Base-by-base conservation (phyloP, 2,888 invertebrate species). In the Zaprionus obscuricornis region DNA sequence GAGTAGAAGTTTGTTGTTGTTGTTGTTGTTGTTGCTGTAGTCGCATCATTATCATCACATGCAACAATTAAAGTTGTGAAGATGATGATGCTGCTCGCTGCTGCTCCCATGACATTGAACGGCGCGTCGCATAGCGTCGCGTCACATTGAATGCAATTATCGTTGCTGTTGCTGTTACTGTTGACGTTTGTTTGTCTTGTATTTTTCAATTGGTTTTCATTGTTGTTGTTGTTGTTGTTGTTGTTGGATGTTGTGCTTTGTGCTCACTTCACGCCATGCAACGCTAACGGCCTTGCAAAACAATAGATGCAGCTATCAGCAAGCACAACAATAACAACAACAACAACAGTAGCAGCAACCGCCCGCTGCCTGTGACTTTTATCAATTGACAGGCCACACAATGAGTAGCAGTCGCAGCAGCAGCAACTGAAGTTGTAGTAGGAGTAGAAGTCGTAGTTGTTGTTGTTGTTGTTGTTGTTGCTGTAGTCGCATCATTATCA, bases 71-170 rank as follows among this genome's bases (percentile, higher is more conserved):
- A 77, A 66, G 69, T 57, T 60, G 27, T 27, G 50, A 47, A 54
- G 69, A 69, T 57, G 69, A 34, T 49, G 71, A 55, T 57, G 67
- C 46, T 24, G 50, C 46, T 29, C 16, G 29, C 56, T 50, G 34
- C 64, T 60, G 56, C 67, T 87, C 85, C 86, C 87, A 86, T 86
- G 86, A 87, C 86, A 87, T 87, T 86, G 87, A 82, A 57, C 60
- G 54, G 51, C 66, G 65, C 67, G 68, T 34, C 74, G 64, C 37
- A 26, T 36, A 51, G 73, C 49, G 40, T 64, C 47, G 63, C 34
- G 45, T 34, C 16, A 66, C 66, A 79, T 72, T 66, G 66, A 63
- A 56, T 83, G 71, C 57, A 66, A 55, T 68, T 69, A 58, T 58
- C 33, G 60, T 50, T 49, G 46, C 34, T 6, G 34, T 27, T 20